Evolutionary conservation across 2,888 invertebrate species (phyloP), one percentile per base, ranked within the genome.

Genomic region (Trachelus iudaicus): DNA sequence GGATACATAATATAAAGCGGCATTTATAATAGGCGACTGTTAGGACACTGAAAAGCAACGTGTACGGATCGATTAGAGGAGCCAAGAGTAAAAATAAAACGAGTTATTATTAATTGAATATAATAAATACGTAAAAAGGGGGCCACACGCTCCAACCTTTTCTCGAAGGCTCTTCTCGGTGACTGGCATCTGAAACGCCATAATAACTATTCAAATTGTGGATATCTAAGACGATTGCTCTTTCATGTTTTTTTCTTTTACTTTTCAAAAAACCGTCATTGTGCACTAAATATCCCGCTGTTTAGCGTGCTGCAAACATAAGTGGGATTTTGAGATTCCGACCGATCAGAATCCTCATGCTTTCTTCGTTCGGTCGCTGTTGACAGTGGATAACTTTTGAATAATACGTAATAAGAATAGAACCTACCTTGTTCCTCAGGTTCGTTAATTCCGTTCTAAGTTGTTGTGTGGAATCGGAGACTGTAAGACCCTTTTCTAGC

Each of bases 391-490:
- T 56, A 56, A 23, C 56, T 56, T 56, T 56, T 56, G 9, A 2
- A 56, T 56, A 56, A 9, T 6, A 2, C 23, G 1, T 56, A 23
- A 56, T 56, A 56, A 56, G 23, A 56, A 56, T 56, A 73, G 31
- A 1, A 73, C 73, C 79, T 90, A 95, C 93, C 92, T 95, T 96
- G 87, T 95, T 95, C 89, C 96, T 95, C 82, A 97, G 92, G 89
- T 95, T 95, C 12, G 95, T 95, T 75, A 97, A 93, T 90, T 96
- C 96, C 81, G 94, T 95, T 82, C 95, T 93, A 69, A 96, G 90
- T 79, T 95, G 94, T 78, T 94, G 92, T 69, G 95, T 95, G 37
- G 95, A 94, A 89, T 96, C 96, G 0, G 95, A 94, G 82, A 94
- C 93, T 82, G 94, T 94, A 56, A 95, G 92, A 75, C 94, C 93